A percentile compares a stretch with the other conserved stretches of the same genome.
phyloP scores from a whole-genome alignment of 2,113 vertebrate genomes.

The Heterochromis multidens region DNA sequence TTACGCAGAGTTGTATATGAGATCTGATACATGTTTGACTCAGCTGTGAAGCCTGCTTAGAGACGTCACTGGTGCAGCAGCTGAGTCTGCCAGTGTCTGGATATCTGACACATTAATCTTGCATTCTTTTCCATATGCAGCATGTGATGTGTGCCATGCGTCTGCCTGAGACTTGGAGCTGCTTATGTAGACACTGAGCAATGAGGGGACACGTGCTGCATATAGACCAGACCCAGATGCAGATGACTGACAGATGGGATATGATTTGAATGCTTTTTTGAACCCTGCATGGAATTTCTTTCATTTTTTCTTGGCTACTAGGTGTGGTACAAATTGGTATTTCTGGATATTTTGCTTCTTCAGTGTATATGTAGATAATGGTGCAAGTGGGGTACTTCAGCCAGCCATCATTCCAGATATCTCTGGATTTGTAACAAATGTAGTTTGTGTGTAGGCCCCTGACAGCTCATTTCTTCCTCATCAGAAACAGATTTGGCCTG shows the following conservation, averaged over 20 bases:
- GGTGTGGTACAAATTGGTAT: neutral
- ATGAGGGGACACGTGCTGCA: neutral
- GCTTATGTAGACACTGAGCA: slow-evolving; percentile 30
- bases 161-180: neutral
- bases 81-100: slow-evolving; percentile 2
- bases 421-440: neutral
- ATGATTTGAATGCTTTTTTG: neutral
- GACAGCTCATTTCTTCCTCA: neutral
- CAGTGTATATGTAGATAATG: neutral
- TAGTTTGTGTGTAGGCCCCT: neutral
- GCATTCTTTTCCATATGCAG: slow-evolving; percentile 29
- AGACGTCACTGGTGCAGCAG: neutral
- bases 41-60: slow-evolving; percentile 4
- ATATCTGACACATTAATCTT: slow-evolving; percentile 38
- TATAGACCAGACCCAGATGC: neutral
- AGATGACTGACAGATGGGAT: neutral
- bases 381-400: neutral
- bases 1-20: neutral
- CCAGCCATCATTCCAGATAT: neutral
- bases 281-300: neutral
- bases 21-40: neutral
- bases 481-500: neutral
- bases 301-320: neutral
- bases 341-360: neutral
- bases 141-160: slow-evolving; percentile 3